phyloP scores from a whole-genome alignment of 2,113 vertebrate species.

The Microtus richardsoni region DNA sequence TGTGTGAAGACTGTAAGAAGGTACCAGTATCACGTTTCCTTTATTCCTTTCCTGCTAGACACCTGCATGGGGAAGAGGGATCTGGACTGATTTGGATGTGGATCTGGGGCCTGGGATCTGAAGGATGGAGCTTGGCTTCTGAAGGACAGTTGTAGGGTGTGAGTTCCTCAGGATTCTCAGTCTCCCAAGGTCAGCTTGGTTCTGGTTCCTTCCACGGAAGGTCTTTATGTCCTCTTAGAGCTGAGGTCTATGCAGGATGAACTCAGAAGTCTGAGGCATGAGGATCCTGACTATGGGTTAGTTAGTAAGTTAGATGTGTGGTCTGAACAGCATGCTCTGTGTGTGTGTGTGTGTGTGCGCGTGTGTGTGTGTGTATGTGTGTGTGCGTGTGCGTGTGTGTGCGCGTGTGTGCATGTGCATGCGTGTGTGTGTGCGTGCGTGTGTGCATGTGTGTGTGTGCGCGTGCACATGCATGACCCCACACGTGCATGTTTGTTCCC shows the following conservation, averaged over 20 bases:
- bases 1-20: conserved; percentile 96
- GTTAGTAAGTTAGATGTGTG: not conserved
- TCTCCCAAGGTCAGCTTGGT: not conserved
- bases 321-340: not conserved
- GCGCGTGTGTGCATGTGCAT: no score
- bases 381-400: accelerated
- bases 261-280: not conserved
- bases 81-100: not conserved
- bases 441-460: no score
- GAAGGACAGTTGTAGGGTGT: not conserved
- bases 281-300: not conserved
- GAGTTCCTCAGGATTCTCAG: not conserved
- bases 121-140: not conserved
- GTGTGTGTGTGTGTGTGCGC: no score
- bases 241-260: not conserved
- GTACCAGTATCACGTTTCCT: conserved; percentile 77
- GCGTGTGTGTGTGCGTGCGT: no score
- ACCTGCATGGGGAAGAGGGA: not conserved
- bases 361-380: no score
- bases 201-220: not conserved
- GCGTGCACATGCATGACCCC: not conserved
- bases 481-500: no score
- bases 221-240: not conserved
- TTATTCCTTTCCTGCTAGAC: not conserved
- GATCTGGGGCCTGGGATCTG: not conserved